Percentiles rank a stretch among this genome's conserved stretches.
These are phyloP conservation scores for Chaetodon trifasciatus DNA, from an alignment of 2,797 vertebrate species.

Conservation along the genomic window DNA sequence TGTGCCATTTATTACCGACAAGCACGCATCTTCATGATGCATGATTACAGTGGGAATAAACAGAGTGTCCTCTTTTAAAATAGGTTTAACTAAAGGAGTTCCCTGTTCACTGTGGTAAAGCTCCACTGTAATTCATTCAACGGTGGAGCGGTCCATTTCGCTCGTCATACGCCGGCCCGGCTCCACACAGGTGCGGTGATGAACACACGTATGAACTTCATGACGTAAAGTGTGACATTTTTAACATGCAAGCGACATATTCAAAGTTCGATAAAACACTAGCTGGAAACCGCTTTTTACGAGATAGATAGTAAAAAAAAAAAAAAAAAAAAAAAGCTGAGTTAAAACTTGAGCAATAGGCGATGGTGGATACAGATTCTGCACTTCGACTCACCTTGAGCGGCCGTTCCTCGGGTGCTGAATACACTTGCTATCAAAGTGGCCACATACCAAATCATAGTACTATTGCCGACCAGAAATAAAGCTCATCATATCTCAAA, in stretches of 20 bases:
- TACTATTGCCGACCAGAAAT: constrained; percentile 92
- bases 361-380: constrained; percentile 50
- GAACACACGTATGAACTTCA: constrained; percentile 66
- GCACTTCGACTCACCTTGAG: constrained; percentile 99
- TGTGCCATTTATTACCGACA: constrained; percentile 1
- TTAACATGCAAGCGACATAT: constrained; percentile 13
- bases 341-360: constrained; percentile 59
- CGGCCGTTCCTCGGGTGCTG: constrained; percentile 94
- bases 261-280: constrained; percentile 28
- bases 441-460: constrained; percentile 99
- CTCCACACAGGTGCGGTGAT: constrained; percentile 60
- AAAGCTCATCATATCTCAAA: constrained; percentile 93
- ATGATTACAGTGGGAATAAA: background rate
- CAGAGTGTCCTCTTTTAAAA: background rate
- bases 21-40: background rate
- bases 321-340: rapidly evolving
- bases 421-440: constrained; percentile 99
- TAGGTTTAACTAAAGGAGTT: background rate
- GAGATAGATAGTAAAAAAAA: no score
- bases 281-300: no score
- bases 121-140: background rate
- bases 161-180: constrained; percentile 25
- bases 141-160: background rate
- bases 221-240: constrained; percentile 51
- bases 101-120: background rate